These are phyloP conservation scores for Phenganax marumi DNA, from an alignment of 92 coral and sea anemone species.

Conservation along the genomic window DNA sequence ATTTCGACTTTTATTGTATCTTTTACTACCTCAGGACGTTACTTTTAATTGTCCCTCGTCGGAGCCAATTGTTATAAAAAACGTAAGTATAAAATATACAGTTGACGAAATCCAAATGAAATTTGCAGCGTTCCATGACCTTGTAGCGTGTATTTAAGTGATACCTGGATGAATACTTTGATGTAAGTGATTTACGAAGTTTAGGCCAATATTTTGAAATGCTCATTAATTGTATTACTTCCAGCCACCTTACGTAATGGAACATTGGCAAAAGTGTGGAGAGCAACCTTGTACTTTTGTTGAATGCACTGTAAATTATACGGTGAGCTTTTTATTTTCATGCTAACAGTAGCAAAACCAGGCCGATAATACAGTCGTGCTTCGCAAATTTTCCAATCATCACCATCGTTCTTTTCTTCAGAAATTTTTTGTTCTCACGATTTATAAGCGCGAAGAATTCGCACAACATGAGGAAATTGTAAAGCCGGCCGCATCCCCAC, in stretches of 20 bases:
- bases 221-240: background rate
- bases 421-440: too few species aligned
- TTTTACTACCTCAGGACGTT: conserved; percentile 52
- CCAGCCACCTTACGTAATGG: conserved; percentile 82
- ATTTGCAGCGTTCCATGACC: background rate
- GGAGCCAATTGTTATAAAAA: conserved; percentile 58
- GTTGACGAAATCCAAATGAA: background rate
- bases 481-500: too few species aligned
- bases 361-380: background rate
- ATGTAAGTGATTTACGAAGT: background rate
- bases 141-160: too few species aligned
- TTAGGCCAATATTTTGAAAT: background rate
- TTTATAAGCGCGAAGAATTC: too few species aligned
- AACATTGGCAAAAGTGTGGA: conserved; percentile 62
- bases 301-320: conserved; percentile 65
- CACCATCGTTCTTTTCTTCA: background rate
- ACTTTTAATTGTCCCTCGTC: conserved; percentile 51
- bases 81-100: conserved; percentile 43
- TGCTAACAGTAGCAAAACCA: too few species aligned
- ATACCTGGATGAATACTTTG: background rate
- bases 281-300: conserved; percentile 55
- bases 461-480: too few species aligned
- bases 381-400: background rate
- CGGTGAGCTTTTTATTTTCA: conserved; percentile 48
- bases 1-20: background rate